Evolutionary conservation across 2,113 vertebrate species (phyloP).

Genomic region (Ameiurus melas): DNA sequence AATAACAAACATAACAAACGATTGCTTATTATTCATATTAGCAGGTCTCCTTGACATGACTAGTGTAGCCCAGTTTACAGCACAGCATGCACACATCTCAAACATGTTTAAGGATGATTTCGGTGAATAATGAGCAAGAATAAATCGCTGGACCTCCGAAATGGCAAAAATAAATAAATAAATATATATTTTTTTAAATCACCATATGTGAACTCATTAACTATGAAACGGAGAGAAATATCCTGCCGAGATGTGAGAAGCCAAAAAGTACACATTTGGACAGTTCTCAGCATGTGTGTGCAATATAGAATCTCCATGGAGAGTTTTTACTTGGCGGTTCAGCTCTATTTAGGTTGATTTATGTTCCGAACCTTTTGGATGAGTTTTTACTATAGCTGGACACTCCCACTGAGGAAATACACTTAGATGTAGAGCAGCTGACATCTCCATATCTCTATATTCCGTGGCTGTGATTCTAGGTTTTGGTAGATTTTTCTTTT

Average conservation of each 20-base stretch:
- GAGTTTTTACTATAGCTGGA: conserved; percentile 12
- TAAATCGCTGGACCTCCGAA: neutral
- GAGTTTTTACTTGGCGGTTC: conserved; percentile 7
- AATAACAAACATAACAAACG: neutral
- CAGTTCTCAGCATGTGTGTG: neutral
- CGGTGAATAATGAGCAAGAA: neutral
- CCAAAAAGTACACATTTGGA: neutral
- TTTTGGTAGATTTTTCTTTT: neutral
- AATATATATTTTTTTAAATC: too few relatives aligned
- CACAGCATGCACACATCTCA: neutral
- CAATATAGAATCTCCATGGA: neutral
- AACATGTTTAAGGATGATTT: neutral
- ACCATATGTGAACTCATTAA: neutral
- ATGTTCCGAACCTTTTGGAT: conserved; percentile 1
- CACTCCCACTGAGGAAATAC: neutral
- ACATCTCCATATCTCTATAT: neutral
- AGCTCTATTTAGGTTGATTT: conserved; percentile 17
- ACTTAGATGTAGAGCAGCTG: neutral
- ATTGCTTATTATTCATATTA: conserved; percentile 1
- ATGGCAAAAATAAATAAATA: neutral
- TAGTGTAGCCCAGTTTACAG: neutral
- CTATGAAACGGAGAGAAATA: neutral
- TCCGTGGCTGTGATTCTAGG: neutral
- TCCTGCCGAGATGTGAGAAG: neutral
- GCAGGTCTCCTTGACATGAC: neutral